Conservation (phyloP, 2,797 vertebrate species). For the Neoniphon sammara region DNA sequence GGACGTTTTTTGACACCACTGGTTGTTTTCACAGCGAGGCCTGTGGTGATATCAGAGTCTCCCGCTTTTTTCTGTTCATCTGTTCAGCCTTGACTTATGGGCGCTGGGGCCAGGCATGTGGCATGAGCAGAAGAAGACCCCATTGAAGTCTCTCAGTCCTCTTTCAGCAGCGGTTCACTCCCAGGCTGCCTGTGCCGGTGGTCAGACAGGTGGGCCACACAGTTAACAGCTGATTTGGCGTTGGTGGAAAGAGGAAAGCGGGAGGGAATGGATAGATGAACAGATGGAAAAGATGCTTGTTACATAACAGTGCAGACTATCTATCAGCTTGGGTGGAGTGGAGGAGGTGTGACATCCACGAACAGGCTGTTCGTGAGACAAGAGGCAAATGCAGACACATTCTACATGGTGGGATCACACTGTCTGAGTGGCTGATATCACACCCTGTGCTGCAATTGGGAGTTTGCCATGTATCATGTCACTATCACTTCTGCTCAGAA, state of each 20-base stretch:
- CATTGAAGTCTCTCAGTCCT: slow-evolving; percentile 26
- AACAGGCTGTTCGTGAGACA: slow-evolving; percentile 63
- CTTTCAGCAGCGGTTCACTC: slow-evolving; percentile 44
- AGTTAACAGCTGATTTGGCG: slow-evolving; percentile 42
- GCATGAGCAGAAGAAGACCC: slow-evolving; percentile 29
- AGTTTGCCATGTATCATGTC: slow-evolving; percentile 36
- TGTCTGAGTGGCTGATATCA: slow-evolving; percentile 54
- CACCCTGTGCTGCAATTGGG: slow-evolving; percentile 43
- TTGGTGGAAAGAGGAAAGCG: slow-evolving; percentile 23
- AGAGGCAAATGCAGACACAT: slow-evolving; percentile 32
- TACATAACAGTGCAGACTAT: slow-evolving; percentile 52
- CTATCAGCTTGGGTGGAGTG: slow-evolving; percentile 39
- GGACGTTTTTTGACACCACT: slow-evolving; percentile 32
- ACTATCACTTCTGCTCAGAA: slow-evolving; percentile 29
- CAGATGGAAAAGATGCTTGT: slow-evolving; percentile 52
- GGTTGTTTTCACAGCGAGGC: slow-evolving; percentile 55
- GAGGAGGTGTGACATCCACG: slow-evolving; percentile 50
- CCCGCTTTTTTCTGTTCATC: slow-evolving; percentile 27
- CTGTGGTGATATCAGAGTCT: slow-evolving; percentile 20
- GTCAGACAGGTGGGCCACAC: slow-evolving; percentile 37
- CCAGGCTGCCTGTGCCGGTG: slow-evolving; percentile 26
- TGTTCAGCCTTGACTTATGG: slow-evolving; percentile 50
- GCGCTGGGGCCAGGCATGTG: slow-evolving; percentile 20
- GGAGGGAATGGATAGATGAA: slow-evolving; percentile 17
- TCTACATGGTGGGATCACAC: slow-evolving; percentile 33